Base-by-base conservation (phyloP, 2,113 vertebrate species). In the Dipodomys ordii region DNA sequence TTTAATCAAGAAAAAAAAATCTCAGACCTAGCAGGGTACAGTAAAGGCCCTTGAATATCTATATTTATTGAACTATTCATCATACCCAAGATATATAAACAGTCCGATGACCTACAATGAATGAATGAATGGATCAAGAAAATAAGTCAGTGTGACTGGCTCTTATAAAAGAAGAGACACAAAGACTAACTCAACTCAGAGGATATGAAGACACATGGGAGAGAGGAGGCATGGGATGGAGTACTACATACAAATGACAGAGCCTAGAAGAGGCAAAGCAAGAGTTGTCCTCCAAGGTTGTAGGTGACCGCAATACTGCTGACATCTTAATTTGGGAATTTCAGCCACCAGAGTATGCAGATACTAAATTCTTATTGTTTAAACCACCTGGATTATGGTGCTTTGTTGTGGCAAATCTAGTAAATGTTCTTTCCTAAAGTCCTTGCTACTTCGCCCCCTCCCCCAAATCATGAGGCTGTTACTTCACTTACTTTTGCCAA, bases 181-280 rank as follows among this genome's bases (percentile, higher is more conserved):
- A 49, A 78, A 76, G 72, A 73, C 44, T 32, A 15, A 20, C 2
- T 27, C n/a, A 9, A 4, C 30, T 16, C 32, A 49, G 57, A 39
- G 0, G 0, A 7, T 1, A 1, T 27, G 18, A 77, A 79, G 88
- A 44, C 10, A 10, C 15, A 2, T 0, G 20, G 7, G 77, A 27
- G 0, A 4, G 16, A 0, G 0, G 19, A 72, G 68, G 67, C 53
- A 44, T 30, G 32, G 9, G 32, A 32, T 4, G 25, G 67, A 60
- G 19, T 4, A 7, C 7, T 3, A 9, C 4, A 2, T 49, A 20
- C 39, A 25, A 16, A 32, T 3, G 30, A 19, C 76, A 32, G 19
- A 32, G 44, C 20, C 12, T 49, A 13, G 2, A 57, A 73, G 79
- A 73, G 46, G 23, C n/a, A 0, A 62, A 16, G 30, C 35, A 44